Evolutionary conservation across 2,888 invertebrate genomes (phyloP), one percentile per base, ranked within the genome.

Genomic region (Morpho helenor): DNA sequence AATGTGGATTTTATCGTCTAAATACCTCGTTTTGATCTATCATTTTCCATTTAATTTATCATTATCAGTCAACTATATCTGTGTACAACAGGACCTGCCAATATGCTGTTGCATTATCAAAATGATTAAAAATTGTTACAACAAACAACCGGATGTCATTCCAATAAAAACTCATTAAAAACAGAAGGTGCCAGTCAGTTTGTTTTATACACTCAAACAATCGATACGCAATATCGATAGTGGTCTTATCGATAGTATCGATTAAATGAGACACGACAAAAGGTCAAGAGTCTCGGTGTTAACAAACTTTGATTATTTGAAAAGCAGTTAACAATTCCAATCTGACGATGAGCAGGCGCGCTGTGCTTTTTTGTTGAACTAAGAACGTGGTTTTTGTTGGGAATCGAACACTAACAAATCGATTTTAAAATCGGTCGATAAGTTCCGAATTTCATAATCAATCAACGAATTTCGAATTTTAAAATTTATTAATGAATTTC

Each of bases 281-380:
- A 44, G 56, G 51, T 63, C 44, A 61, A 59, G 54, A 58, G 49
- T 60, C 61, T 49, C 50, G 45, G 55, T 69, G 82, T 76, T 76
- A 71, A 69, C 61, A 77, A 79, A 71, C 82, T 66, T 53, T 10
- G 50, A 39, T 80, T 80, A 77, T 61, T 53, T 67, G 77, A 79
- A 82, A 78, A 71, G 66, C 65, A 63, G 73, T 76, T 75, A 72
- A 70, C 73, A 77, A 77, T 77, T 80, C 76, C 76, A 80, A 82
- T 82, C 80, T 76, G 66, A 70, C 70, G 64, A 71, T 66, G 71
- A 73, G 67, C 69, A 58, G 67, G 69, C 76, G 63, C 8, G 65
- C 64, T 66, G 62, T 69, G 67, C 63, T 68, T 78, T 81, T 82
- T 82, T 83, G 70, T 61, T 69, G 67, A 71, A 75, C 75, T 72